Conservation (phyloP, 2,888 invertebrate genomes). For the Melinaea menophilus region DNA sequence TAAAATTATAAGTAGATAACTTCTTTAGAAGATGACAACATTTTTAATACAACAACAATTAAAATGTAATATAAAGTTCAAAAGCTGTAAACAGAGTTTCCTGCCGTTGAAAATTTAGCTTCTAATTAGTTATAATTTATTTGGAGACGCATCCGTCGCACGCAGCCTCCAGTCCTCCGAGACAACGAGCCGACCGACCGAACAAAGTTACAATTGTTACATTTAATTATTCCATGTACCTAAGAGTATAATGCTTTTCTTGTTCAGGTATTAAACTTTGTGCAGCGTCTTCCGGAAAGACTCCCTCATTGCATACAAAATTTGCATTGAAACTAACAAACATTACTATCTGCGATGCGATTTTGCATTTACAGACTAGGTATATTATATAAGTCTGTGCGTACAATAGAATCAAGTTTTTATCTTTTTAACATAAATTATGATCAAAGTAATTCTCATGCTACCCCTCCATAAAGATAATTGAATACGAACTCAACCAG, state of each 20-base stretch:
- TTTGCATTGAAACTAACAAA: conserved; percentile 23
- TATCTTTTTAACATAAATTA: too few species aligned
- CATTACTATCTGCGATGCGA: too few species aligned
- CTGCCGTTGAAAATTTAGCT: conserved; percentile 14
- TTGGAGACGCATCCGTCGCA: conserved; percentile 29
- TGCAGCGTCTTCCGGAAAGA: conserved; percentile 15
- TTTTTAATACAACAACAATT: too few species aligned
- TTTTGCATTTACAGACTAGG: too few species aligned
- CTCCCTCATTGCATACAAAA: conserved; percentile 23
- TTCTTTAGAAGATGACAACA: too few species aligned
- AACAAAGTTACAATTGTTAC: conserved; percentile 26
- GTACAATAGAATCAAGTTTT: too few species aligned
- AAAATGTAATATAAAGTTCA: too few species aligned
- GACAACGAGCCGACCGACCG: conserved; percentile 27
- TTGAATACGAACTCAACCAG: conserved; percentile 3
- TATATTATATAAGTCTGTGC: too few species aligned
- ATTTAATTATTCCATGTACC: conserved; percentile 32
- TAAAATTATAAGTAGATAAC: too few species aligned
- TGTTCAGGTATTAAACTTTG: conserved; percentile 27
- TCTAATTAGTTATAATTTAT: conserved; percentile 35
- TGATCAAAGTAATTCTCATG: background rate
- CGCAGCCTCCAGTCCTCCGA: conserved; percentile 28
- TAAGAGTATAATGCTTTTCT: conserved; percentile 26
- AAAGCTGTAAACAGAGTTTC: conserved; percentile 7
- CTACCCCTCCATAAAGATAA: conserved; percentile 6